Evolutionary conservation across 2,797 vertebrate species (phyloP), one percentile per base, ranked within the genome.

Genomic region (Sebastes aleutianus): DNA sequence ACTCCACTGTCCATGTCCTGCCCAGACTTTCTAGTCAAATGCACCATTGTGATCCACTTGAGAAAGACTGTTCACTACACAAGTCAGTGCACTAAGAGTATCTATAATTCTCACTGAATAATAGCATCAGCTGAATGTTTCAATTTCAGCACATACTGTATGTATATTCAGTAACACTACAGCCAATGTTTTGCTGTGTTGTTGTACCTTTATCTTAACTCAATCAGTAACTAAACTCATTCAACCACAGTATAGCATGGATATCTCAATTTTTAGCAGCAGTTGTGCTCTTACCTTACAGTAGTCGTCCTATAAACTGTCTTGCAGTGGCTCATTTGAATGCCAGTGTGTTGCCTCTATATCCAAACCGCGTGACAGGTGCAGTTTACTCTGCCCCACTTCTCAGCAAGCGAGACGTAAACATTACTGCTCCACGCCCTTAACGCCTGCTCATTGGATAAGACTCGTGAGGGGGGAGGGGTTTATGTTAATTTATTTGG

Each of bases 321-420:
- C 65, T 90, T 89, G 83, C 87, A 92, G 73, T 85, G 87, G 78
- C 90, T 94, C 91, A 91, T 94, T 70, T 79, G 34, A 79, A 58
- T 13, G 59, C 10, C 77, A 16, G 62, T 36, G 67, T 36, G 34
- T 72, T 72, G 62, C 12, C 22, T 57, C 66, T 82, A 16, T 77
- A n/a, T 78, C 74, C 26, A n/a, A n/a, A 72, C 29, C 9, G 65
- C 57, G 79, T 71, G 83, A 88, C 86, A 90, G 84, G 78, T 89
- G 88, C 79, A 80, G 67, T 59, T 62, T 76, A 84, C 89, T 80
- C 67, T 94, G 92, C 85, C 93, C 92, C 89, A 93, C 84, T 95
- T 95, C 78, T 67, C 47, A 4, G 34, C 77, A 50, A 22, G 76
- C 54, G 54, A 63, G 73, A 94, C 61, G 85, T 94, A 94, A 95